These are phyloP conservation scores for Spialia ferax DNA, from an alignment of 2,888 invertebrate genomes.

Conservation along the genomic window DNA sequence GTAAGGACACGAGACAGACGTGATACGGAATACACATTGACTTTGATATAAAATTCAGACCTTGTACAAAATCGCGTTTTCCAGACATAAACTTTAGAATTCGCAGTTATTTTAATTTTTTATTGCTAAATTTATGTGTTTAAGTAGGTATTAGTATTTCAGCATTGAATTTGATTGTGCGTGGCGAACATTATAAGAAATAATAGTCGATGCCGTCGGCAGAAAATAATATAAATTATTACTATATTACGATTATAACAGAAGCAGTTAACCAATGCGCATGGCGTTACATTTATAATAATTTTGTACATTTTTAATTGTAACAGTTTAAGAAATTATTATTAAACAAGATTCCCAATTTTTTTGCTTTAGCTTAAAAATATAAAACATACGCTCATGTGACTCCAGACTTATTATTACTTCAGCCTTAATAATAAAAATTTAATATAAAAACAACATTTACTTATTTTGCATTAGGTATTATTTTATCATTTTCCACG, in stretches of 20 bases:
- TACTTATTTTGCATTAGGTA: no score
- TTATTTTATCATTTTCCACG: no score
- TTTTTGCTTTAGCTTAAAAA: no score
- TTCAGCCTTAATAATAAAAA: no score
- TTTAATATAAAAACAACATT: no score
- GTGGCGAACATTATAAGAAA: slow-evolving; percentile 14
- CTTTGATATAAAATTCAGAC: slow-evolving; percentile 35
- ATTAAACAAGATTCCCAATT: no score
- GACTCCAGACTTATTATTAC: no score
- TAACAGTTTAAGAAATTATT: no score
- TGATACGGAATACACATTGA: slow-evolving; percentile 32
- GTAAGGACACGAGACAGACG: slow-evolving; percentile 31
- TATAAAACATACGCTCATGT: no score
- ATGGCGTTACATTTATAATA: no score
- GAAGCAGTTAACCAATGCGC: neutral
- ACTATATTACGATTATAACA: neutral
- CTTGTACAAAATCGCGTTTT: slow-evolving; percentile 33
- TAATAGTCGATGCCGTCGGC: slow-evolving; percentile 11
- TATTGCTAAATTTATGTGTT: slow-evolving; percentile 35
- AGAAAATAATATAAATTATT: neutral
- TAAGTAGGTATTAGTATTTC: slow-evolving; percentile 18
- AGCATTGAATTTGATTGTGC: slow-evolving; percentile 25
- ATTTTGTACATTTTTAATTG: no score
- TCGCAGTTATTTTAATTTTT: slow-evolving; percentile 37
- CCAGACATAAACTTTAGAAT: slow-evolving; percentile 26